Evolutionary conservation across 2,888 invertebrate genomes (phyloP).

Genomic region (Perizoma affinitatum): DNA sequence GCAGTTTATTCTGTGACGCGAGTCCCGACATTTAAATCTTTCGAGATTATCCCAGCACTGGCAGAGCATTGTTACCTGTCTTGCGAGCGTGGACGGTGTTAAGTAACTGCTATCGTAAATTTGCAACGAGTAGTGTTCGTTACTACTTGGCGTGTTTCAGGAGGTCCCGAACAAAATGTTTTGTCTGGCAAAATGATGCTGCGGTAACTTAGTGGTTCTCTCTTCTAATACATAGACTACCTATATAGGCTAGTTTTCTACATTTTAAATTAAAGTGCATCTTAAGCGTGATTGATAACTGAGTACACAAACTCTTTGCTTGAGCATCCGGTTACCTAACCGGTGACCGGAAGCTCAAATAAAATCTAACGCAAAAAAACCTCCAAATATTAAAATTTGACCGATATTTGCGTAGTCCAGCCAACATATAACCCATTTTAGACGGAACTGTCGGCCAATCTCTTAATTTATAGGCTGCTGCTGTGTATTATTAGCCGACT

Average conservation of each 20-base stretch:
- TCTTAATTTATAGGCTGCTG: too few species aligned
- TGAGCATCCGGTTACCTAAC: too few species aligned
- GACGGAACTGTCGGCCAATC: too few species aligned
- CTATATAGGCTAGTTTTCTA: background rate
- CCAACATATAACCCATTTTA: too few species aligned
- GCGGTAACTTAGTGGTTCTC: background rate
- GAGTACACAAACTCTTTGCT: too few species aligned
- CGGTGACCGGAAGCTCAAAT: too few species aligned
- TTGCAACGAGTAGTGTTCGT: conserved; percentile 19
- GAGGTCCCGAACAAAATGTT: conserved; percentile 1
- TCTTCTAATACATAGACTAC: too few species aligned
- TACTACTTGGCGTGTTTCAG: conserved; percentile 11
- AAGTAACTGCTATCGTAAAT: conserved; percentile 33
- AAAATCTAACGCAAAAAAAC: too few species aligned
- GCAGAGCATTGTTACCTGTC: conserved; percentile 34
- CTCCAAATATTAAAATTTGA: too few species aligned
- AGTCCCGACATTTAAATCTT: conserved; percentile 39
- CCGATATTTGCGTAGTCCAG: too few species aligned
- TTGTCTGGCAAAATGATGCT: background rate
- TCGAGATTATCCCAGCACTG: conserved; percentile 38
- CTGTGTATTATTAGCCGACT: too few species aligned
- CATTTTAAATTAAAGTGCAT: background rate
- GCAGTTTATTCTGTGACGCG: conserved; percentile 13
- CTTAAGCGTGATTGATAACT: too few species aligned
- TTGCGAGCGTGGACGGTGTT: conserved; percentile 28